Percentiles rank a stretch among this genome's conserved stretches.
These are phyloP conservation scores for Apotomis betuletana DNA, from an alignment of 2,888 invertebrate genomes.

Conservation along the genomic window DNA sequence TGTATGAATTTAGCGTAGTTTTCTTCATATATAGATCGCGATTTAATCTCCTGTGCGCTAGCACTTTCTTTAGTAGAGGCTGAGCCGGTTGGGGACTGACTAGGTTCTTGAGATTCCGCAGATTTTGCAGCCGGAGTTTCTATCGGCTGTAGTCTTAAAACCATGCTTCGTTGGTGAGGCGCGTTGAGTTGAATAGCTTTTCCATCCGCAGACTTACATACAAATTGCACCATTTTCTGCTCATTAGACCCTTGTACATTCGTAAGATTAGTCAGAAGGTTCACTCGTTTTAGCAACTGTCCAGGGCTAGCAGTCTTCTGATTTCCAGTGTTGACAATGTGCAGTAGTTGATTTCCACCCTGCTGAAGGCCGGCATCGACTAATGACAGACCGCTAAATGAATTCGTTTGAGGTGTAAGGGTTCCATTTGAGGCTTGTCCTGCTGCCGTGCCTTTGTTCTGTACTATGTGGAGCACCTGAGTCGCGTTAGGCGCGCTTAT, in stretches of 20 bases:
- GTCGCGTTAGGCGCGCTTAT: constrained; percentile 69
- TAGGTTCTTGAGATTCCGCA: constrained; percentile 62
- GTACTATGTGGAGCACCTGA: constrained; percentile 77
- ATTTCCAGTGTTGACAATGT: constrained; percentile 76
- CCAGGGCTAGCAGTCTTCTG: constrained; percentile 69
- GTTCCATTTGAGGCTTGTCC: constrained; percentile 59
- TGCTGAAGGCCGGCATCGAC: constrained; percentile 75
- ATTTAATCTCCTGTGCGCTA: constrained; percentile 74
- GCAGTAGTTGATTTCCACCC: constrained; percentile 76
- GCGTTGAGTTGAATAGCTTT: constrained; percentile 83
- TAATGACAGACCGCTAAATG: constrained; percentile 72
- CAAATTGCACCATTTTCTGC: constrained; percentile 84
- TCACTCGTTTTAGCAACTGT: constrained; percentile 77
- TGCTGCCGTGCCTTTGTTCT: constrained; percentile 64
- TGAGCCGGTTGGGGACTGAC: constrained; percentile 52
- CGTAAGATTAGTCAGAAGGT: constrained; percentile 75
- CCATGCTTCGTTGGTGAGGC: constrained; percentile 81
- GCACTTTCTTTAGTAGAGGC: constrained; percentile 55
- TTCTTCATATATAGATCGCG: constrained; percentile 81
- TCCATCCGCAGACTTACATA: constrained; percentile 85
- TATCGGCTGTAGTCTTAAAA: constrained; percentile 74
- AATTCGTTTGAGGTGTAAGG: constrained; percentile 59
- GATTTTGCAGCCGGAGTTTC: constrained; percentile 60
- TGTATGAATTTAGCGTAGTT: constrained; percentile 83
- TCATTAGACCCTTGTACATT: constrained; percentile 78